These are phyloP conservation scores for Drosophila cyrtoloma DNA, from an alignment of 2,888 invertebrate species.

Conservation along the genomic window DNA sequence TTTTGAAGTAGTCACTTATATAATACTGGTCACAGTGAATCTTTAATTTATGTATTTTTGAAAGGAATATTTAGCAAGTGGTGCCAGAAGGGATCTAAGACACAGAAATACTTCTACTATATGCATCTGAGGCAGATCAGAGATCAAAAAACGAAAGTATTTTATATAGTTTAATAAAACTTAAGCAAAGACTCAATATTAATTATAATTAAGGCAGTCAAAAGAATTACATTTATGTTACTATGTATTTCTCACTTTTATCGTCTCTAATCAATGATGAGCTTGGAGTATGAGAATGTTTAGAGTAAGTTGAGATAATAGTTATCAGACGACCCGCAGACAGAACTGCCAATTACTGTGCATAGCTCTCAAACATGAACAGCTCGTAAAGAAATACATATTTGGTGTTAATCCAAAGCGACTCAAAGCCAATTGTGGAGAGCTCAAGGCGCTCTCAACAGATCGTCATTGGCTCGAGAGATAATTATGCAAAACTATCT, in stretches of 20 bases:
- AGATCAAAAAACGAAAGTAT: neutral
- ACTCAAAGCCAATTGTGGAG: conserved; percentile 23
- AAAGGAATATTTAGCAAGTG: neutral
- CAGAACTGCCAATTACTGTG: neutral
- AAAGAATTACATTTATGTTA: neutral
- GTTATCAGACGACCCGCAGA: neutral
- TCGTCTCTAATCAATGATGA: neutral
- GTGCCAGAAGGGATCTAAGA: neutral
- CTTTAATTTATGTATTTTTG: neutral
- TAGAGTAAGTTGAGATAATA: neutral
- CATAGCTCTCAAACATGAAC: neutral
- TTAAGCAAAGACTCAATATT: neutral
- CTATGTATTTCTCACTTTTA: neutral
- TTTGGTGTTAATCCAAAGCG: conserved; percentile 9
- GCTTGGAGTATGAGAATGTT: neutral
- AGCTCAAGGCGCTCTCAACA: conserved; percentile 33
- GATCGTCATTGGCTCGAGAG: conserved; percentile 22
- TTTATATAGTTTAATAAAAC: neutral
- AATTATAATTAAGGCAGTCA: neutral
- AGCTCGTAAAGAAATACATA: neutral
- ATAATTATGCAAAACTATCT: conserved; percentile 64
- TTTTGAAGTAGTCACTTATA: neutral
- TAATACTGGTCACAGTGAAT: too few relatives aligned
- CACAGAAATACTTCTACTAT: neutral
- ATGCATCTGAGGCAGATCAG: neutral